phyloP scores from a whole-genome alignment of 1,140 invertebrate species.

The Leptinotarsa lineolata region DNA sequence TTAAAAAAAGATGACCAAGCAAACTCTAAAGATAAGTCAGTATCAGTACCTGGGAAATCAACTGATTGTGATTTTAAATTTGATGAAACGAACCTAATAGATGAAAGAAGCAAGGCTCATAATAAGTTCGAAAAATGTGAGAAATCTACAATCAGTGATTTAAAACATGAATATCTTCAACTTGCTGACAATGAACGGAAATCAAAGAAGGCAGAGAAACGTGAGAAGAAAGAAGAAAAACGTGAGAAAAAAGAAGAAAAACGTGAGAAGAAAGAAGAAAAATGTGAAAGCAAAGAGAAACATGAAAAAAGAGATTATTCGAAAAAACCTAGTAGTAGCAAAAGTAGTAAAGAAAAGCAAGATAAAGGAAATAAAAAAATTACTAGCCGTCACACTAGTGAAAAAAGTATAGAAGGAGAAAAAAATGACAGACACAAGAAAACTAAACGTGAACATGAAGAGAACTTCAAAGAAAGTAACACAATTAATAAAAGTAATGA shows the following conservation, averaged over 20 bases:
- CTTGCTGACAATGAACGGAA: no score
- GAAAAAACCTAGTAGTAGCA: slow-evolving; percentile 38
- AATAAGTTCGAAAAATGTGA: not conserved
- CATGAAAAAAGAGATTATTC: slow-evolving; percentile 28
- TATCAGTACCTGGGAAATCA: no score
- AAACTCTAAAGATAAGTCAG: no score
- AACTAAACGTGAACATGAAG: slow-evolving; percentile 10
- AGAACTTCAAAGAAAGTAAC: slow-evolving; percentile 18
- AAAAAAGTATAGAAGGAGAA: slow-evolving; percentile 14
- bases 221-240: slow-evolving; percentile 25
- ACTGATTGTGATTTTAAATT: not conserved
- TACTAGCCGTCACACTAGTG: no score
- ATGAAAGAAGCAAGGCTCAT: slow-evolving; percentile 19
- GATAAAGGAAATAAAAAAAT: no score
- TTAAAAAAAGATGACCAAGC: no score
- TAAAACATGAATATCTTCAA: no score
- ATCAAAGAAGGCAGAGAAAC: not conserved
- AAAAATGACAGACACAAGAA: slow-evolving; percentile 44
- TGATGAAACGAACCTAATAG: slow-evolving; percentile 19
- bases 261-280: not conserved
- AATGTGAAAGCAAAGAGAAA: slow-evolving; percentile 19
- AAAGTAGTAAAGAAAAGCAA: slow-evolving; percentile 24
- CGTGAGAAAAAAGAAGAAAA: slow-evolving; percentile 19
- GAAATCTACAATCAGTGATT: no score
- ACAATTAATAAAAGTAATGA: not conserved